A percentile compares a stretch with the other conserved stretches of the same genome.
phyloP scores from a whole-genome alignment of 1,140 invertebrate species.

The Episyrphus balteatus region DNA sequence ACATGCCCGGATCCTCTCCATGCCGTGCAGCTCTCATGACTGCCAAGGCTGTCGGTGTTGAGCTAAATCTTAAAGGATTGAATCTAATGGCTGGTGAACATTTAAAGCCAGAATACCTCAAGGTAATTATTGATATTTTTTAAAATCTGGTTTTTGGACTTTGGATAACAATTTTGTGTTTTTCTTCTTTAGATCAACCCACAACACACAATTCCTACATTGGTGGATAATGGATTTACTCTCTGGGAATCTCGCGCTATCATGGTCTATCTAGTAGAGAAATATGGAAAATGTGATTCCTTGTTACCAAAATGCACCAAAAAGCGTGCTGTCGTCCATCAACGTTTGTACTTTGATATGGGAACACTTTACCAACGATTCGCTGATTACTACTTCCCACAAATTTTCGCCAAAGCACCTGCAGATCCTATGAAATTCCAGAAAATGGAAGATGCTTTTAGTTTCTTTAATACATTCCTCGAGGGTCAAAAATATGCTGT shows the following conservation, averaged over 20 bases:
- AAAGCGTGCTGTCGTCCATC: constrained; percentile 56
- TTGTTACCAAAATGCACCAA: constrained; percentile 56
- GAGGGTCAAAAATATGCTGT: constrained; percentile 51
- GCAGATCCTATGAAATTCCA: constrained; percentile 49
- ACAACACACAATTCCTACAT: constrained; percentile 50
- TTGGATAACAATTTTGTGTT: neutral
- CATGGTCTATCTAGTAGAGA: constrained; percentile 52
- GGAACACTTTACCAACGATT: constrained; percentile 52
- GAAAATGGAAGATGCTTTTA: constrained; percentile 48
- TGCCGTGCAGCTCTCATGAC: constrained; percentile 55
- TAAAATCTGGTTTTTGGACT: neutral
- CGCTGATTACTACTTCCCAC: constrained; percentile 51
- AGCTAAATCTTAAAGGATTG: constrained; percentile 54
- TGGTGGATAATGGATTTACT: constrained; percentile 55
- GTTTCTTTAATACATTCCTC: constrained; percentile 52
- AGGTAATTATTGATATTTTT: constrained; percentile 41
- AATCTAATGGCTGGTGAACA: constrained; percentile 53
- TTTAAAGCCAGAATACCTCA: constrained; percentile 56
- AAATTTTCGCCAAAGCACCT: constrained; percentile 45
- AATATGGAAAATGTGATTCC: constrained; percentile 53
- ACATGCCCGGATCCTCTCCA: constrained; percentile 52
- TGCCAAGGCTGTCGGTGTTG: constrained; percentile 55
- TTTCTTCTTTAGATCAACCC: constrained; percentile 26
- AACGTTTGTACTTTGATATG: constrained; percentile 61
- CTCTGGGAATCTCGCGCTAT: constrained; percentile 62